Evolutionary conservation across 2,113 vertebrate genomes (phyloP).

Genomic region (Aptenodytes forsteri): DNA sequence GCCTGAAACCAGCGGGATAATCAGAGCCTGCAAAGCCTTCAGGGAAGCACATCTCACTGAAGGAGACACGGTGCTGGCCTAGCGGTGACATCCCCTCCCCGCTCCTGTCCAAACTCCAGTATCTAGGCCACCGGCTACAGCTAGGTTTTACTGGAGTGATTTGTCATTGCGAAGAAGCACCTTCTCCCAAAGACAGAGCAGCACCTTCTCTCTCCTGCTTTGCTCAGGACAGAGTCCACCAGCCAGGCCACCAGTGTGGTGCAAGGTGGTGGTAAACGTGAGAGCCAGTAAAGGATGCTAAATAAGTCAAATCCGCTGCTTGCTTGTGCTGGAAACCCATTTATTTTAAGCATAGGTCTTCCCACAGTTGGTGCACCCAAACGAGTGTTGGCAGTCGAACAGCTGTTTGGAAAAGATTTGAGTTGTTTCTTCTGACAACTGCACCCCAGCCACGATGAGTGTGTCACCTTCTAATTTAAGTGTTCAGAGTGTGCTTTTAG

Average conservation of each 20-base stretch:
- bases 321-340: neutral
- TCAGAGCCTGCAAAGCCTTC: neutral
- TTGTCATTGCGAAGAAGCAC: neutral
- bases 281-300: neutral
- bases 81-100: neutral
- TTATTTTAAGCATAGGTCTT: neutral
- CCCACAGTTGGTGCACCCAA: neutral
- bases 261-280: neutral
- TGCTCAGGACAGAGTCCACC: neutral
- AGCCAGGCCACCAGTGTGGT: neutral
- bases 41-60: neutral
- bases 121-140: neutral
- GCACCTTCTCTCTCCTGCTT: neutral
- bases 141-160: neutral
- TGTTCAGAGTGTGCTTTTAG: neutral
- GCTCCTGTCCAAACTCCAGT: neutral
- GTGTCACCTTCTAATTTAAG: neutral
- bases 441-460: accelerated
- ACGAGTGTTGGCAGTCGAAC: neutral
- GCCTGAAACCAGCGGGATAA: neutral
- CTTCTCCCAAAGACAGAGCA: neutral
- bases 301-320: neutral
- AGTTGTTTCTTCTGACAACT: neutral
- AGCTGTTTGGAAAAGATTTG: neutral
- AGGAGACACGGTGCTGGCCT: neutral